Percentiles rank a stretch among this genome's conserved stretches.
Evolutionary conservation across 2,888 invertebrate species (phyloP).

Genomic region (Drosophila prolongata): DNA sequence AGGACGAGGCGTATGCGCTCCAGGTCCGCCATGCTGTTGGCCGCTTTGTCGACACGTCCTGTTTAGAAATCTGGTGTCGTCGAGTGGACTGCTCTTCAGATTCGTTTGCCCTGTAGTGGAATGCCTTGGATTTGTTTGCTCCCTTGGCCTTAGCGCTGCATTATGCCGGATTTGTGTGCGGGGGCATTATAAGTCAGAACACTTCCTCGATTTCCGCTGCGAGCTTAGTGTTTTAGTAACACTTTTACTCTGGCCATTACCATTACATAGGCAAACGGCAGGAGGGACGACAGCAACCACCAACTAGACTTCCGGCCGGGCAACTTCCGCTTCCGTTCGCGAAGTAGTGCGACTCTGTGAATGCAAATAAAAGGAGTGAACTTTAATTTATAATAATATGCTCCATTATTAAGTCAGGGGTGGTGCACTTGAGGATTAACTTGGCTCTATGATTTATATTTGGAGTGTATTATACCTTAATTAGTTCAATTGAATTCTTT

Average conservation of each 20-base stretch:
- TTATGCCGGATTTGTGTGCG: conserved; percentile 29
- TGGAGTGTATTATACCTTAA: no score
- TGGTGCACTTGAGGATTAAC: no score
- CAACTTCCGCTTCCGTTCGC: conserved; percentile 35
- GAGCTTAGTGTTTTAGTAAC: conserved; percentile 47
- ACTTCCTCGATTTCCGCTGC: conserved; percentile 48
- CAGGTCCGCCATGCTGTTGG: conserved; percentile 87
- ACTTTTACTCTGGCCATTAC: conserved; percentile 33
- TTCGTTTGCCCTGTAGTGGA: conserved; percentile 23
- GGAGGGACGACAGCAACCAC: conserved; percentile 5
- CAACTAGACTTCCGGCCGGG: conserved; percentile 25
- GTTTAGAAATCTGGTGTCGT: conserved; percentile 51
- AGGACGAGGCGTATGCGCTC: conserved; percentile 93
- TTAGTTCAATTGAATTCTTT: no score
- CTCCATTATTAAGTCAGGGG: neutral
- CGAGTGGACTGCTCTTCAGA: conserved; percentile 18
- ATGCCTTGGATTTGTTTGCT: conserved; percentile 31
- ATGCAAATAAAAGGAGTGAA: conserved; percentile 17
- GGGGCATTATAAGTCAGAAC: conserved; percentile 16
- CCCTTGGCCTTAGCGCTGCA: conserved; percentile 27
- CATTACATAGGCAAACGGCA: neutral
- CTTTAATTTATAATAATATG: neutral
- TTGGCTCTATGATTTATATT: no score
- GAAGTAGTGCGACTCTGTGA: conserved; percentile 6
- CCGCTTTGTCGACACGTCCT: conserved; percentile 30